Evolutionary conservation across 2,888 invertebrate species (phyloP), one percentile per base, ranked within the genome.

Genomic region (Cheiracanthium punctorium): DNA sequence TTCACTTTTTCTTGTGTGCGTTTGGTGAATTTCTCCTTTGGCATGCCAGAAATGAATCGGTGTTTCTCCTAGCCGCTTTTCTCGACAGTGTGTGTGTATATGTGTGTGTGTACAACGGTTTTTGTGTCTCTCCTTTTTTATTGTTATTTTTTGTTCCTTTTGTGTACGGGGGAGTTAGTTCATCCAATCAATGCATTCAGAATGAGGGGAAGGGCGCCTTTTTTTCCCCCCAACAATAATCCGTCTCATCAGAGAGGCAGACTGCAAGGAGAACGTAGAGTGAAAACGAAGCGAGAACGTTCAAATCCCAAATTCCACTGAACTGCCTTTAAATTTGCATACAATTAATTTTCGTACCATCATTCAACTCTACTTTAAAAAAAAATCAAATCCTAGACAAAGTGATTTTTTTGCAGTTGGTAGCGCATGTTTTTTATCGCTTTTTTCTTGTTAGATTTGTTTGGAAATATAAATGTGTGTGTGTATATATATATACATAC

Each of bases 331-430:
- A 82, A 76, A 82, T 82, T 82, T 82, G 71, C 82, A 82, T 82
- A 71, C 82, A 82, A 82, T 82, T 82, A 82, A 71, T 82, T 82
- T 76, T 76, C 71, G 75, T 76, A 65, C 76, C 71, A 76, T 76
- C 76, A 71, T 71, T 69, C 76, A 75, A n/a, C 33, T 64, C 65
- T 74, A 52, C 7, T 41, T 72, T 81, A n/a, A n/a, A n/a, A n/a
- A n/a, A n/a, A n/a, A 76, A 82, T 74, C 48, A 73, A 81, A 81
- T 67, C 73, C 80, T 28, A 74, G 80, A 69, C 48, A 69, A 73
- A 48, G 80, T 73, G 80, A 81, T 74, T 81, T 73, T 73, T 81
- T 74, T 65, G 4, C 20, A 79, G 32, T 32, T 71, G 79, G 37
- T 58, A 29, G 79, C 70, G 79, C 79, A 80, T 80, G 72, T 72